These are phyloP conservation scores for Brachionus manjavacas DNA, from an alignment of 1,140 invertebrate genomes.

Conservation along the genomic window DNA sequence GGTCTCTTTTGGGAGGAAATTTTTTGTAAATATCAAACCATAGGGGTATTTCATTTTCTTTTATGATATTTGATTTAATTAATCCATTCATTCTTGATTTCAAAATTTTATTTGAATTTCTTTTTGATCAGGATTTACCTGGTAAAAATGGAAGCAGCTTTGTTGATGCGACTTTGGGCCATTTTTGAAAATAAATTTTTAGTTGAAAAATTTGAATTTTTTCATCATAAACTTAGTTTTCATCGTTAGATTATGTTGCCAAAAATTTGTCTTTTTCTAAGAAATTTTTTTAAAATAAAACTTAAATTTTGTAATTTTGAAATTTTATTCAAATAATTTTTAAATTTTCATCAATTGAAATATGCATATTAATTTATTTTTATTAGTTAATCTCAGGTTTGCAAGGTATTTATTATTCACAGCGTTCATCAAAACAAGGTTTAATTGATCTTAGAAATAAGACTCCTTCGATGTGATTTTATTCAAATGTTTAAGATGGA, in stretches of 20 bases:
- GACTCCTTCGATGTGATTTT: too few species aligned
- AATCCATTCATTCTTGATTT: constrained; percentile 67
- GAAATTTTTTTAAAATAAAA: background rate
- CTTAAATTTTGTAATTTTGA: background rate
- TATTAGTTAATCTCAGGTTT: too few species aligned
- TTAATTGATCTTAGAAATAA: too few species aligned
- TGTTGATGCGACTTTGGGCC: constrained; percentile 37
- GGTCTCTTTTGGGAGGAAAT: constrained; percentile 75
- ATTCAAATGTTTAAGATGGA: too few species aligned
- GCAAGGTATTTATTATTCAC: too few species aligned
- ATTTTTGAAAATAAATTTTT: background rate
- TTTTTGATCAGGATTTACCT: background rate
- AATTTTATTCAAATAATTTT: too few species aligned
- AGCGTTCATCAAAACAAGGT: too few species aligned
- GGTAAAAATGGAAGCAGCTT: constrained; percentile 33
- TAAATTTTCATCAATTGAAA: too few species aligned
- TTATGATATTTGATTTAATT: constrained; percentile 67
- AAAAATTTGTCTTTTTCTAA: background rate
- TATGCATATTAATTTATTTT: too few species aligned
- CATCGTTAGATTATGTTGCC: background rate
- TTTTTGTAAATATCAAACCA: constrained; percentile 80
- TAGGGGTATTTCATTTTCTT: constrained; percentile 69
- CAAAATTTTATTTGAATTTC: too few species aligned
- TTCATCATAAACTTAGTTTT: background rate
- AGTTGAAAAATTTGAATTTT: background rate